Base-by-base conservation (phyloP, 2,797 vertebrate species). In the Mus spretus region DNA sequence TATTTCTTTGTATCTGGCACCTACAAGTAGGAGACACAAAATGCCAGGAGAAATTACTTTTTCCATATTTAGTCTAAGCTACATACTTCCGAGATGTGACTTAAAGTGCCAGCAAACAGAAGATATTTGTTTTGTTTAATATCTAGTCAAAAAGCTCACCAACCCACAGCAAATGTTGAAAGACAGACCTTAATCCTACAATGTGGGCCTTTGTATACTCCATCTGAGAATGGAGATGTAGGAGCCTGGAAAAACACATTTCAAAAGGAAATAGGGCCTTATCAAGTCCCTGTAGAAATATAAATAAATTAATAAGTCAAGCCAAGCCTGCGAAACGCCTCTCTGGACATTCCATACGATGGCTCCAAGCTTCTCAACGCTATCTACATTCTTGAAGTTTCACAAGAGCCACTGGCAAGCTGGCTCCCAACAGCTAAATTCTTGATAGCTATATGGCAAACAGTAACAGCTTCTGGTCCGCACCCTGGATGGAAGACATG, bases 321-420 rank as follows among this genome's bases (percentile, higher is more conserved):
- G 93, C 80, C 82, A 98, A 98, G 98, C 98, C 99, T 98, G 98
- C 98, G 98, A 98, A 99, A 98, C 96, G 97, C 98, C 98, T 97
- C 37, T 95, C 95, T 98, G 97, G 95, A 98, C 96, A 59, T 98
- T 98, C 9, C 98, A 98, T 98, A 91, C 97, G 97, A 98, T 98
- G 98, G 98, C 98, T 99, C 98, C 97, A 96, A 89, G 97, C 98
- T 98, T 98, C 97, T 95, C 86, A 53, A 93, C 95, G 98, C 99
- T 99, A 99, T 99, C 99, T 98, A 93, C 94, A 96, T 98, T 93
- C 97, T 97, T 96, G 95, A 98, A 93, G 92, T 96, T 97, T 97
- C 97, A 98, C 97, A 95, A 97, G 4, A 98, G 97, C 22, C 17
- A 82, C 97, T 95, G 93, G 97, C 70, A 89, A 98, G 92, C 93